phyloP scores from a whole-genome alignment of 1,140 invertebrate species.

The Riptortus pedestris region DNA sequence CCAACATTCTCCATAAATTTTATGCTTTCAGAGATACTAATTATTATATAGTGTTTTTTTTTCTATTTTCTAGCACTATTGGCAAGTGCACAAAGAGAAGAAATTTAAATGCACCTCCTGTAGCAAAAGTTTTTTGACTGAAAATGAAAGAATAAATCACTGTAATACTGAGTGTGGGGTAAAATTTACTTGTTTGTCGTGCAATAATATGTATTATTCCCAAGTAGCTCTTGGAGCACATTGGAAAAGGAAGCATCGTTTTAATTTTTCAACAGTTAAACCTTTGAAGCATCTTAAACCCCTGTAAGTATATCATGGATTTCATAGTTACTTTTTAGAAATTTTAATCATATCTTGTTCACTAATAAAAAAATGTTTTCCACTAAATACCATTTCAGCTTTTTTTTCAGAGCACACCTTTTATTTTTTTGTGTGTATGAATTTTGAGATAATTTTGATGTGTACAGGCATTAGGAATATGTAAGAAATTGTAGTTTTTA shows the following conservation, averaged over 20 bases:
- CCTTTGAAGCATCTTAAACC: neutral
- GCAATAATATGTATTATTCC: constrained; percentile 2
- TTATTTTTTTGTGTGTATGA: no score
- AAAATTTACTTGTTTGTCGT: constrained; percentile 18
- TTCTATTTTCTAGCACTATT: constrained; percentile 22
- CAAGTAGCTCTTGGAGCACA: constrained; percentile 14
- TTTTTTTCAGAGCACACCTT: no score
- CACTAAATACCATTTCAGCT: no score
- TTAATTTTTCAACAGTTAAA: neutral
- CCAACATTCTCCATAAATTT: no score
- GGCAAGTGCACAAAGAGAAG: constrained; percentile 19
- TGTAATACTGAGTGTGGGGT: constrained; percentile 18
- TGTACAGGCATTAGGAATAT: no score
- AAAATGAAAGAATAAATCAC: constrained; percentile 10
- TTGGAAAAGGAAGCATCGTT: constrained; percentile 18
- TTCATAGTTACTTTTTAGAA: no score
- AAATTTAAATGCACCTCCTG: constrained; percentile 15
- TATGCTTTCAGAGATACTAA: no score
- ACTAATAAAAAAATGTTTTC: no score
- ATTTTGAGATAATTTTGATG: no score
- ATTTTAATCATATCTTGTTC: no score
- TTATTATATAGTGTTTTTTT: neutral
- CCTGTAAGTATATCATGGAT: no score
- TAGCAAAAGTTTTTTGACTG: constrained; percentile 11
- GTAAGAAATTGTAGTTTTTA: no score